Evolutionary conservation across 2,797 vertebrate species (phyloP).

Genomic region (Melopsittacus undulatus): DNA sequence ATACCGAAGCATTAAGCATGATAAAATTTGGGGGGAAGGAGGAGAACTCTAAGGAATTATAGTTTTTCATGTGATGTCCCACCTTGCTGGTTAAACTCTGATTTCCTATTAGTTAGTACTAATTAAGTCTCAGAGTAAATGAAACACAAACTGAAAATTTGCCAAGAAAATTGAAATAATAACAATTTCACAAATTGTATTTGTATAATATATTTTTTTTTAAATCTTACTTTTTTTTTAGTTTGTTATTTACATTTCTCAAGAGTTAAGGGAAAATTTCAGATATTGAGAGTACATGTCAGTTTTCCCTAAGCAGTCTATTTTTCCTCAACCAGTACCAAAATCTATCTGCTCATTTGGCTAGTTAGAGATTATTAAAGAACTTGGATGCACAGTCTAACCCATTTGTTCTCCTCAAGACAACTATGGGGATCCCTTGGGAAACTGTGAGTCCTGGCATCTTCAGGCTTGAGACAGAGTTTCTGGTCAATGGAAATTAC

Average conservation of each 20-base stretch:
- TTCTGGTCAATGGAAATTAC: not conserved
- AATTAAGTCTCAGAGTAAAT: not conserved
- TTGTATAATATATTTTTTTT: not conserved
- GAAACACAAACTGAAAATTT: not conserved
- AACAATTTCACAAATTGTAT: not conserved
- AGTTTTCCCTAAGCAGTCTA: not conserved
- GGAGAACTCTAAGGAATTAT: not conserved
- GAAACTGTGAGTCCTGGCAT: not conserved
- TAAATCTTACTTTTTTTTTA: not conserved
- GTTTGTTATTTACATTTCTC: not conserved
- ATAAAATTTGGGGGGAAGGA: not conserved
- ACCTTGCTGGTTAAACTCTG: not conserved
- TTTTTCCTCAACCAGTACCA: not conserved
- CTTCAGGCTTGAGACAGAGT: not conserved
- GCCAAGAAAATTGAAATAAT: not conserved
- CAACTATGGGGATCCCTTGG: accelerated
- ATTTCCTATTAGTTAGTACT: not conserved
- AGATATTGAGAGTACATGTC: not conserved
- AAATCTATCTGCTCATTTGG: not conserved
- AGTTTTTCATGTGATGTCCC: not conserved
- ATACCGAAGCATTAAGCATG: not conserved
- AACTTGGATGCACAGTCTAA: not conserved
- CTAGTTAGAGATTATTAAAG: not conserved
- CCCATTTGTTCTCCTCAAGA: not conserved
- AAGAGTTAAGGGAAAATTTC: not conserved